Conservation (phyloP, 2,888 invertebrate species). For the Hirtodrosophila alboralis region DNA sequence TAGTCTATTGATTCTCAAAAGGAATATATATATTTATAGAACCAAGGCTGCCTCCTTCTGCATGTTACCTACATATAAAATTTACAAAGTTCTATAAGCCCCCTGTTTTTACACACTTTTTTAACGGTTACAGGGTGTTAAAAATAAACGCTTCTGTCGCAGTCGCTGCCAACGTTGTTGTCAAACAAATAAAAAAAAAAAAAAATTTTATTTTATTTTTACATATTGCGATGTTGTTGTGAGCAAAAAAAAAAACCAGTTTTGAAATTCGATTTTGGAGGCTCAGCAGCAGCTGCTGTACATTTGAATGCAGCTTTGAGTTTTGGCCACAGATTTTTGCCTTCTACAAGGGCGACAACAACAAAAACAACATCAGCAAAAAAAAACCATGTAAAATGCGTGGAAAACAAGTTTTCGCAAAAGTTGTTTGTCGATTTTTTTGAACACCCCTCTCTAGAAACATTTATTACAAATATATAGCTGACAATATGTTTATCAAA, state of each 20-base stretch:
- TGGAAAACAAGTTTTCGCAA: conserved; percentile 77
- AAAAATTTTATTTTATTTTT: conserved; percentile 17
- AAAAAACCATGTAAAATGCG: conserved; percentile 51
- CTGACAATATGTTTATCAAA: conserved; percentile 16
- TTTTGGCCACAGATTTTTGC: conserved; percentile 52
- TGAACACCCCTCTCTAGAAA: conserved; percentile 12
- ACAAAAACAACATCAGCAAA: conserved; percentile 33
- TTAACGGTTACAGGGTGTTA: no score
- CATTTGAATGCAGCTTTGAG: conserved; percentile 55
- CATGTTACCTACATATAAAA: no score
- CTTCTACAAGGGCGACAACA: conserved; percentile 54
- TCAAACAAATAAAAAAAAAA: conserved; percentile 30
- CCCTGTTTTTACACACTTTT: no score
- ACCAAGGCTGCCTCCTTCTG: no score
- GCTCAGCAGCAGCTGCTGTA: conserved; percentile 28
- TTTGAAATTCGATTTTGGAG: conserved; percentile 42
- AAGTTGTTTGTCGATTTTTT: conserved; percentile 59
- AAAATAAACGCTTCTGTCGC: conserved; percentile 23
- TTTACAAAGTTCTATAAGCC: no score
- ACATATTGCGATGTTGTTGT: conserved; percentile 20
- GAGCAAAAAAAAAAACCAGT: conserved; percentile 52
- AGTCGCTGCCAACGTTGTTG: conserved; percentile 24
- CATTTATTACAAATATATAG: conserved; percentile 10
- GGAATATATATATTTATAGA: no score
- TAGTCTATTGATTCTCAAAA: no score